Evolutionary conservation across 2,113 vertebrate genomes (phyloP), one percentile per base, ranked within the genome.

Genomic region (Hydrolagus affinis): DNA sequence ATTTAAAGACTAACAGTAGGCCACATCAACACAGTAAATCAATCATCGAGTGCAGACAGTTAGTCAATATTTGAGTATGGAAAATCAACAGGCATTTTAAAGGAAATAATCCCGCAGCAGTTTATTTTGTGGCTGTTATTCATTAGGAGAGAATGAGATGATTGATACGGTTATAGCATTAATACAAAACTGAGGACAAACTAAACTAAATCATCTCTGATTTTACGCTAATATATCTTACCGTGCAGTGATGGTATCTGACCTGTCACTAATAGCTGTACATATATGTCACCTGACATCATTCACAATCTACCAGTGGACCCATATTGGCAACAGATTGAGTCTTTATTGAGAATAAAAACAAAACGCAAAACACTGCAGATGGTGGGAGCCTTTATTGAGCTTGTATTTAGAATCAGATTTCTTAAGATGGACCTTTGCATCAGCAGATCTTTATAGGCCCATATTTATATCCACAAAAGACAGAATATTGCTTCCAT

Each of bases 1-100:
- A 96, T 95, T 95, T 96, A 95, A 97, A 95, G 95, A 95, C 94
- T 95, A 95, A 95, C 95, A 95, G 92, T 96, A 96, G 94, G 96
- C 94, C 94, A 93, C 94, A 94, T 92, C 92, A 93, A 92, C 87
- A 93, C 92, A 90, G 91, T 93, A 93, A 93, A 92, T 93, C 94
- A 95, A 96, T 95, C 95, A 96, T 98, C 96, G 97, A 96, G 96
- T 93, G 88, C 90, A 91, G 96, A 95, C 94, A 93, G 93, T 94
- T 94, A 94, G 96, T 98, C 96, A 96, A 96, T 97, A 96, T 93
- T 91, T 89, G 93, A 91, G 93, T 94, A 95, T 94, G 93, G 94
- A 96, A 94, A 96, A 95, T 94, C 94, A 96, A 95, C 95, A 92
- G 93, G 92, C 92, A 92, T 94, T 94, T 94, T 94, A 93, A 94